A percentile compares a stretch with the other conserved stretches of the same genome.
These are phyloP conservation scores for Balaeniceps rex DNA, from an alignment of 2,113 vertebrate species.

Conservation along the genomic window DNA sequence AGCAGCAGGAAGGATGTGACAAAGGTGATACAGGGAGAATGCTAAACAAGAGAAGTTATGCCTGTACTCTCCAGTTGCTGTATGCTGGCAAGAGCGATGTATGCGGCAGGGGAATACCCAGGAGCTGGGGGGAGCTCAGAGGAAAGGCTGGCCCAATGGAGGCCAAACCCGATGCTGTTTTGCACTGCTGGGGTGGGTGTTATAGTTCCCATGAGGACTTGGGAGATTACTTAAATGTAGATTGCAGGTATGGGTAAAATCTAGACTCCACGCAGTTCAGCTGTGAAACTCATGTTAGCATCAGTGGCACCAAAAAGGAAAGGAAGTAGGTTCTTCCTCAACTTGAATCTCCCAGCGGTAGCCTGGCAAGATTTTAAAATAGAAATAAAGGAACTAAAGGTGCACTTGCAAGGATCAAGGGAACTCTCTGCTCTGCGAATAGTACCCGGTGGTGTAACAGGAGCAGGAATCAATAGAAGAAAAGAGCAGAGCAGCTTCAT, in stretches of 20 bases:
- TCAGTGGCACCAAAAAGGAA: neutral
- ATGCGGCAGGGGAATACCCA: neutral
- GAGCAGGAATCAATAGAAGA: neutral
- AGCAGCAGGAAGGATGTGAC: neutral
- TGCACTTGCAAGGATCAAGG: neutral
- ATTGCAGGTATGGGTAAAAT: neutral
- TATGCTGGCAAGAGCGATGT: neutral
- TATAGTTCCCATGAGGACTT: neutral
- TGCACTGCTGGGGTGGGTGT: neutral
- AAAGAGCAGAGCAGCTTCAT: neutral
- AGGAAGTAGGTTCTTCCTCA: neutral
- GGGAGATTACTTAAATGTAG: neutral
- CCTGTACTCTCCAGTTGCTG: neutral
- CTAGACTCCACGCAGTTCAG: neutral
- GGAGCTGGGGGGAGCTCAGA: neutral
- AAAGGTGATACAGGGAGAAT: neutral
- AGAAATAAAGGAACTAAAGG: conserved; percentile 13
- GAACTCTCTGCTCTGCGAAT: neutral
- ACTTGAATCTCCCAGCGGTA: neutral
- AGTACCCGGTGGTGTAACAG: neutral
- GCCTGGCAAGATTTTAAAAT: neutral
- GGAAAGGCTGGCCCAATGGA: neutral
- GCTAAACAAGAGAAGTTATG: neutral
- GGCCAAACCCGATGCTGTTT: neutral
- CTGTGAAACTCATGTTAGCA: neutral